These are phyloP conservation scores for Bombus balteatus DNA, from an alignment of 1,140 invertebrate genomes.

Conservation along the genomic window DNA sequence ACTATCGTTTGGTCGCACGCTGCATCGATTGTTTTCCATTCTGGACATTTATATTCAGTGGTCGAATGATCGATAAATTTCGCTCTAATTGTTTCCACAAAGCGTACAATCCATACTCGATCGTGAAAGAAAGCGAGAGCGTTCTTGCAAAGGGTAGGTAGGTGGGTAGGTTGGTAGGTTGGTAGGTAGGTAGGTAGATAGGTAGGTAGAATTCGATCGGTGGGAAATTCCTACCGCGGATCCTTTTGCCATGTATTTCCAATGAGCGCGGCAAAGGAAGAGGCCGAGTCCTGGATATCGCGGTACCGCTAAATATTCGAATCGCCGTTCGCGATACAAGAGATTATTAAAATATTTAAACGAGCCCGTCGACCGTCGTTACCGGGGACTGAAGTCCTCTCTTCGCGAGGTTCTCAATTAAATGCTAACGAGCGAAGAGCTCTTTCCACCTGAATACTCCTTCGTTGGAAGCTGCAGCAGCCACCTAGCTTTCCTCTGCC, in stretches of 20 bases:
- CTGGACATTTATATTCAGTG: not conserved
- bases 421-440: conserved; percentile 77
- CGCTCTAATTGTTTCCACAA: conserved; percentile 45
- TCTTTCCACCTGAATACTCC: conserved; percentile 74
- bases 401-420: conserved; percentile 74
- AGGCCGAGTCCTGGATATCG: conserved; percentile 42
- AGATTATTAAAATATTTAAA: conserved; percentile 78
- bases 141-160: not conserved
- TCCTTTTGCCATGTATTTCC: conserved; percentile 32
- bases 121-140: not conserved
- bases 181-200: no score
- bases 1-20: not conserved
- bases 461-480: conserved; percentile 67
- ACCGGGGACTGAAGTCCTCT: conserved; percentile 38
- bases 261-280: conserved; percentile 35
- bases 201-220: not conserved
- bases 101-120: not conserved
- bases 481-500: conserved; percentile 57
- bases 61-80: conserved; percentile 45
- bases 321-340: conserved; percentile 73
- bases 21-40: not conserved
- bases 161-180: not conserved
- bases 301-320: conserved; percentile 70
- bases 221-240: not conserved
- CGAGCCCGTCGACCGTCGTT: conserved; percentile 72